These are phyloP conservation scores for Romanogobio albipinnatus DNA, from an alignment of 2,113 vertebrate genomes.

Conservation along the genomic window DNA sequence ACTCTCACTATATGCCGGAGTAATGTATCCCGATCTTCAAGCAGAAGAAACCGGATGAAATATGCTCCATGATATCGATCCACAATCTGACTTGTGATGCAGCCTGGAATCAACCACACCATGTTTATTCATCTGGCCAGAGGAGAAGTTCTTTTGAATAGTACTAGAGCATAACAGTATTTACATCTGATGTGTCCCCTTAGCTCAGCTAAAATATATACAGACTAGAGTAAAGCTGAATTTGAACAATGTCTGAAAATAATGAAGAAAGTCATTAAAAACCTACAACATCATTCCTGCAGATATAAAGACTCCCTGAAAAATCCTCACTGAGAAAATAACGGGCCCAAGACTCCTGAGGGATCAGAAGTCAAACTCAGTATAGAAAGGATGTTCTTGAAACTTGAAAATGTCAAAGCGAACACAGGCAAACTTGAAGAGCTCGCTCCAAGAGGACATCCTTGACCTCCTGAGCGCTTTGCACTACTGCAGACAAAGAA, in stretches of 20 bases:
- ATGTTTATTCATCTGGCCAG: too few species aligned
- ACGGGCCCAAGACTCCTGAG: not conserved
- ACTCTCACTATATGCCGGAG: too few species aligned
- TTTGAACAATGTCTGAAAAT: not conserved
- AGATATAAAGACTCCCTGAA: not conserved
- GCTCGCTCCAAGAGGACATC: constrained; percentile 2
- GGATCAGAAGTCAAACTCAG: constrained; percentile 12
- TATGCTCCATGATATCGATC: too few species aligned
- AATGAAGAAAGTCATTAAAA: not conserved
- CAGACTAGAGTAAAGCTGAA: not conserved
- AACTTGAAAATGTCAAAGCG: constrained; percentile 14
- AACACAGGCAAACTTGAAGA: not conserved
- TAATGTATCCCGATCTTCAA: too few species aligned
- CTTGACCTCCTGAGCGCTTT: not conserved
- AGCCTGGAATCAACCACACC: too few species aligned
- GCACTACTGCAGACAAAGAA: not conserved
- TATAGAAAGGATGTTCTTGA: constrained; percentile 2
- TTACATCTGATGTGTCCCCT: not conserved
- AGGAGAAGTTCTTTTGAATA: too few species aligned
- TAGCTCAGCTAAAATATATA: not conserved
- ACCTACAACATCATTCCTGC: not conserved
- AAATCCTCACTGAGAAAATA: not conserved
- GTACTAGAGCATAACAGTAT: not conserved
- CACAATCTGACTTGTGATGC: too few species aligned
- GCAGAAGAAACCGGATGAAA: too few species aligned